A percentile compares a stretch with the other conserved stretches of the same genome.
These are phyloP conservation scores for Muscicapa striata DNA, from an alignment of 2,797 vertebrate species.

Conservation along the genomic window DNA sequence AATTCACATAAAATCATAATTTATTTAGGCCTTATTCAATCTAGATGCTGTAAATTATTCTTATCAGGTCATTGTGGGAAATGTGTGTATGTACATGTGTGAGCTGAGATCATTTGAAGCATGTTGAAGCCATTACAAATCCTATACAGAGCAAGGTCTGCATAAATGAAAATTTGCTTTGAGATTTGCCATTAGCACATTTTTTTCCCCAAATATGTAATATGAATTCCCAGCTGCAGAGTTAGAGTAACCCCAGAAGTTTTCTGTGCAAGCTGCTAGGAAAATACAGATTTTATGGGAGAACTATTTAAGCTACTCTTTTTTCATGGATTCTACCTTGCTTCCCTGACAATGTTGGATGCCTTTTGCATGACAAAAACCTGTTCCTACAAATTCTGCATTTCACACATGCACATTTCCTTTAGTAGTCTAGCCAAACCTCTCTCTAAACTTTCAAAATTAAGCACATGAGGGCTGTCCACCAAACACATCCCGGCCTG, in stretches of 20 bases:
- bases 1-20: background rate
- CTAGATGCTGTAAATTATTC: background rate
- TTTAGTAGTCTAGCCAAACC: background rate
- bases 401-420: background rate
- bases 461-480: background rate
- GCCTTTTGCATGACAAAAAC: background rate
- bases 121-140: background rate
- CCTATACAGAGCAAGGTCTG: background rate
- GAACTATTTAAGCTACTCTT: background rate
- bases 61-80: background rate
- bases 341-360: background rate
- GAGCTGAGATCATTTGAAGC: too few species aligned
- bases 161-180: background rate
- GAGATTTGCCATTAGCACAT: background rate
- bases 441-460: slow-evolving; percentile 16
- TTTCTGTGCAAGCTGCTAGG: fast-evolving
- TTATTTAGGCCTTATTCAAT: background rate
- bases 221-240: background rate
- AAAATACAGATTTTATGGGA: background rate
- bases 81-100: fast-evolving
- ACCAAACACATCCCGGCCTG: background rate
- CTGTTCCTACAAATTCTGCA: background rate
- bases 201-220: background rate
- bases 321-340: background rate
- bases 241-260: background rate